Percentiles rank a stretch among this genome's conserved stretches.
Evolutionary conservation across 2,113 vertebrate species (phyloP).

Genomic region (Etia nguti): DNA sequence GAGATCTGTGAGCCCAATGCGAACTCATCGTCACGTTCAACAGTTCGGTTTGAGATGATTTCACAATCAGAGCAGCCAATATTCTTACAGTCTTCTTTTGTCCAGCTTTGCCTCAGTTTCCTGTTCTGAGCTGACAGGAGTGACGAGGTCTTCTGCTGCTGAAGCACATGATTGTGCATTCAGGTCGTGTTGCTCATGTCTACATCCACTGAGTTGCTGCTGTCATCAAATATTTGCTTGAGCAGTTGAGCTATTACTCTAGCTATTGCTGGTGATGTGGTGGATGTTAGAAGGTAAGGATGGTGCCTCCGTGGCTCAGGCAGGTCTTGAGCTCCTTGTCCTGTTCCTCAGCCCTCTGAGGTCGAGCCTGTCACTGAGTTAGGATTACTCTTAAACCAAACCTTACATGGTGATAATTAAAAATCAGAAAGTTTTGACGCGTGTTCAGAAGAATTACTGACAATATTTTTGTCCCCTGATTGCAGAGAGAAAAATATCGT

Average conservation of each 20-base stretch:
- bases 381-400: neutral
- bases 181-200: neutral
- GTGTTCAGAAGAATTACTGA: neutral
- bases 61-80: neutral
- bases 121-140: neutral
- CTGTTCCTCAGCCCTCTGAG: neutral
- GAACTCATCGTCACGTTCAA: neutral
- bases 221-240: neutral
- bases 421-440: fast-evolving
- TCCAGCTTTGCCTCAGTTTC: neutral
- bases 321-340: neutral
- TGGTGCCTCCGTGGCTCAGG: fast-evolving
- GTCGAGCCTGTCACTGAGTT: neutral
- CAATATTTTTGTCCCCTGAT: neutral
- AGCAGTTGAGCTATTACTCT: neutral
- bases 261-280: neutral
- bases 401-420: neutral
- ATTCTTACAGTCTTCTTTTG: fast-evolving
- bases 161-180: neutral
- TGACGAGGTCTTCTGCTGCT: neutral
- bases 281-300: neutral
- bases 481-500: neutral
- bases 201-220: neutral
- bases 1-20: neutral
- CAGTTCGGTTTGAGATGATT: neutral